These are phyloP conservation scores for Epizoanthus ramosus DNA, from an alignment of 92 coral and sea anemone genomes.

Conservation along the genomic window DNA sequence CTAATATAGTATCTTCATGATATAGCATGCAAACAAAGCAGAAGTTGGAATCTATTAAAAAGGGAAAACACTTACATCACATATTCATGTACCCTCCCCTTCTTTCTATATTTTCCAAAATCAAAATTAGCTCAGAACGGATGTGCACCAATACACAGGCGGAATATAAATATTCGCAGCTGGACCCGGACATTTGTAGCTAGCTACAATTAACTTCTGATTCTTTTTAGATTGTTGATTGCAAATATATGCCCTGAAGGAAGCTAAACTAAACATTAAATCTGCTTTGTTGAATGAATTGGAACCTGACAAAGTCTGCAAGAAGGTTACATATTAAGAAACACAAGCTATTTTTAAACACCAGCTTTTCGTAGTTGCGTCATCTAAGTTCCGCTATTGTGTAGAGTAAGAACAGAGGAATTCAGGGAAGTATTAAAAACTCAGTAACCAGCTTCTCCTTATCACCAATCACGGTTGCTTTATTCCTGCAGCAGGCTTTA, in stretches of 20 bases:
- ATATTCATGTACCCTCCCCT: conserved; percentile 10
- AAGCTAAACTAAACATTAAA: background rate
- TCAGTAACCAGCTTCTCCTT: no score
- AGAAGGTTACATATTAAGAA: no score
- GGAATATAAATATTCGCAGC: background rate
- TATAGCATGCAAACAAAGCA: background rate
- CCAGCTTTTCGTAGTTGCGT: no score
- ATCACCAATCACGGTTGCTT: no score
- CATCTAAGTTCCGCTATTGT: no score
- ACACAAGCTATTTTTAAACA: no score
- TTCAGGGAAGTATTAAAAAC: no score
- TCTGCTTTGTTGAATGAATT: no score
- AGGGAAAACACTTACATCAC: background rate
- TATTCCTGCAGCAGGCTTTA: no score
- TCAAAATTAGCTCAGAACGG: conserved; percentile 3
- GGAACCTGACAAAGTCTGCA: no score
- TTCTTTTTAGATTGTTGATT: background rate
- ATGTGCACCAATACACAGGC: background rate
- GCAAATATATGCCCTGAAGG: background rate
- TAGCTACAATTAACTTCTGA: background rate
- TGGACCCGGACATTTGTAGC: background rate
- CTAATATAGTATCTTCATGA: no score
- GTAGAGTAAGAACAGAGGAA: no score
- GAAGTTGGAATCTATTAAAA: background rate
- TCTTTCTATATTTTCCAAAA: background rate